Evolutionary conservation across 1,140 invertebrate species (phyloP).

Genomic region (Hyles euphorbiae): DNA sequence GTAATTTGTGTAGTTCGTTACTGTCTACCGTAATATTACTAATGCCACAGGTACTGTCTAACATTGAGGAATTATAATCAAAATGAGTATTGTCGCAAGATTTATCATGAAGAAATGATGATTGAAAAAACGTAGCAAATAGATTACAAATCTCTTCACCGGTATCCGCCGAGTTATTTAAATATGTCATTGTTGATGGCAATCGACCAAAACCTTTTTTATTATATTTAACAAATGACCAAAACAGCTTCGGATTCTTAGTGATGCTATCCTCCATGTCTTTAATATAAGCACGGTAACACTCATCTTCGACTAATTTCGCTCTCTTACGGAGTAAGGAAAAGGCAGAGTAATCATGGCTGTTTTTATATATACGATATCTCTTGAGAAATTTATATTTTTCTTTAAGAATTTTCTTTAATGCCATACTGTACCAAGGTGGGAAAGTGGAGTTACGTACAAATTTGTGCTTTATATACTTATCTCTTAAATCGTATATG

Average conservation of each 20-base stretch:
- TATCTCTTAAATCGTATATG: conserved; percentile 7
- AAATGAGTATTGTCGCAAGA: neutral
- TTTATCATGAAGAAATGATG: conserved; percentile 7
- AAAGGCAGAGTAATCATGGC: conserved; percentile 10
- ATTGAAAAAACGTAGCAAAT: conserved; percentile 11
- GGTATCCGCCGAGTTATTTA: conserved; percentile 9
- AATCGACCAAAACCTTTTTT: conserved; percentile 8
- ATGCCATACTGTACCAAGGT: conserved; percentile 16
- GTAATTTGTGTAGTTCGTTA: neutral
- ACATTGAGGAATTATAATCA: neutral
- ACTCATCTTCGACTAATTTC: conserved; percentile 8
- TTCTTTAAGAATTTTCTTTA: conserved; percentile 23
- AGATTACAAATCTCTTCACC: conserved; percentile 11
- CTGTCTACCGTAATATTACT: neutral
- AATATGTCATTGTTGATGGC: conserved; percentile 9
- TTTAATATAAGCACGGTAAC: conserved; percentile 17
- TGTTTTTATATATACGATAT: conserved; percentile 17
- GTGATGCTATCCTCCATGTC: conserved; percentile 12
- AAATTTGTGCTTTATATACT: conserved; percentile 5
- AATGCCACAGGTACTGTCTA: neutral
- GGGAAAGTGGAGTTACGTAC: conserved; percentile 9
- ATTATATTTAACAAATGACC: conserved; percentile 21
- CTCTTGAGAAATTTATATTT: conserved; percentile 22
- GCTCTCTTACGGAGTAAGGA: neutral
- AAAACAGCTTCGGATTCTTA: conserved; percentile 19